Conservation (phyloP, 2,113 vertebrate genomes). For the human region DNA sequence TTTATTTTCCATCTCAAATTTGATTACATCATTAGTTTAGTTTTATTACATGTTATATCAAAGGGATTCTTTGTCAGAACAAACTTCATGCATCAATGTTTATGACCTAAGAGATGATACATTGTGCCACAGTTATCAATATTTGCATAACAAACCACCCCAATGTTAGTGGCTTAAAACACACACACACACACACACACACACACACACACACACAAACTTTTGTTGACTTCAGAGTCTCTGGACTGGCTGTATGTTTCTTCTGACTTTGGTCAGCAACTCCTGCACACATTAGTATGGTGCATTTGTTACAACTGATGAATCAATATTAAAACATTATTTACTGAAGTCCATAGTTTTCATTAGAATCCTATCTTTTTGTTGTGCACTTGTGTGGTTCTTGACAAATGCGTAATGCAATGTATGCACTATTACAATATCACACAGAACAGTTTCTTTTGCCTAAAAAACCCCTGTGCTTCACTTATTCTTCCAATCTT, state of each 20-base stretch:
- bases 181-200: not conserved
- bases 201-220: not conserved
- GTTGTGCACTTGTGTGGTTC: not conserved
- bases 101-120: not conserved
- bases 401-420: not conserved
- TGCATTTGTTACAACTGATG: not conserved
- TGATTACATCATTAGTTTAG: not conserved
- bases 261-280: not conserved
- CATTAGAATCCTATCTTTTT: not conserved
- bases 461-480: not conserved
- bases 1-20: not conserved
- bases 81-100: not conserved
- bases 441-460: not conserved
- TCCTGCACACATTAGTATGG: not conserved
- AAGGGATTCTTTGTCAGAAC: not conserved
- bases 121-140: not conserved
- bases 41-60: not conserved
- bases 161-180: not conserved
- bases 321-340: not conserved
- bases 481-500: accelerated
- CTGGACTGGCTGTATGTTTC: not conserved
- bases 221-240: not conserved
- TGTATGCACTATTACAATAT: too few relatives aligned
- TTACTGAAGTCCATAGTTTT: not conserved
- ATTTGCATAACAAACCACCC: not conserved